These are phyloP conservation scores for Tiaroga cobitis DNA, from an alignment of 2,797 vertebrate genomes.

Conservation along the genomic window DNA sequence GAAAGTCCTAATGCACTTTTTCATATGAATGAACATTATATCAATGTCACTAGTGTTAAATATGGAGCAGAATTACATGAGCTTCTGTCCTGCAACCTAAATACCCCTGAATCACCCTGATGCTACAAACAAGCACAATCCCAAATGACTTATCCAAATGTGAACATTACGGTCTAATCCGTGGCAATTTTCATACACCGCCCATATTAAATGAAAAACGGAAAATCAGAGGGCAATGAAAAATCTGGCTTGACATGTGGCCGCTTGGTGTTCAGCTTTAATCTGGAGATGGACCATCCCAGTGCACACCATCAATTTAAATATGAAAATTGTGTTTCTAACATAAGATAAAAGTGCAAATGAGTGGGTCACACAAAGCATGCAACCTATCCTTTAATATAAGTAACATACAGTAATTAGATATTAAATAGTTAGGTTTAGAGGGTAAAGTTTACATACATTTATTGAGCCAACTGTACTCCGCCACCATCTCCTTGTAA, in stretches of 20 bases:
- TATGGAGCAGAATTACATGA: neutral
- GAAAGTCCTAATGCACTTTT: neutral
- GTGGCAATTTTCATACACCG: constrained; percentile 53
- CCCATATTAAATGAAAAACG: constrained; percentile 56
- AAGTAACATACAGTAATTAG: neutral
- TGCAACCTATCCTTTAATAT: neutral
- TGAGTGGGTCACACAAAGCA: neutral
- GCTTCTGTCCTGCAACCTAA: constrained; percentile 40
- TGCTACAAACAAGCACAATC: constrained; percentile 58
- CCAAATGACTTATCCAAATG: constrained; percentile 57
- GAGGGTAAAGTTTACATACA: constrained; percentile 75
- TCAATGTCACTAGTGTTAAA: constrained; percentile 51
- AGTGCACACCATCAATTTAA: constrained; percentile 12
- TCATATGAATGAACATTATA: constrained; percentile 51
- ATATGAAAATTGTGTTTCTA: constrained; percentile 10
- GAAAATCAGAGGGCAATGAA: constrained; percentile 31
- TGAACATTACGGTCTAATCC: constrained; percentile 61
- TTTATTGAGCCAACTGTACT: constrained; percentile 96
- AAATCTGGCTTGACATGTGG: constrained; percentile 37
- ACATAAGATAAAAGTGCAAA: neutral
- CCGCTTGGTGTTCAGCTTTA: constrained; percentile 6
- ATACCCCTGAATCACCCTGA: constrained; percentile 52
- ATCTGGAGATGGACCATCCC: constrained; percentile 16
- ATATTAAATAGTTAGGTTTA: neutral
- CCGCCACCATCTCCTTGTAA: constrained; percentile 98